Evolutionary conservation across 2,797 vertebrate species (phyloP), one percentile per base, ranked within the genome.

Genomic region (Chromis chromis): DNA sequence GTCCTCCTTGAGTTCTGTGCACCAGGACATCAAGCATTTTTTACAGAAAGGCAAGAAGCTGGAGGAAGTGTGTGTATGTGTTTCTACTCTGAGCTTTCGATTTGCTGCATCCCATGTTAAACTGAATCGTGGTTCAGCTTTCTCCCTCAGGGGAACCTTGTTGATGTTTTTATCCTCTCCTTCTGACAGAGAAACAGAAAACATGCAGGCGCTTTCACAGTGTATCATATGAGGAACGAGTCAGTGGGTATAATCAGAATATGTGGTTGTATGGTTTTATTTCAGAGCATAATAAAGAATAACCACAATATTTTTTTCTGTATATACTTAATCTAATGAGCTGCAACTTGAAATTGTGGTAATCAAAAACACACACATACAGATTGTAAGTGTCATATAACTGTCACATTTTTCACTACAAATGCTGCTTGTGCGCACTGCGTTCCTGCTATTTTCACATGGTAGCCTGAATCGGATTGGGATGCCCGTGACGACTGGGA

Each of bases 161-260:
- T 6, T 62, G 40, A 53, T 66, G 54, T 67, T 81, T 81, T 61
- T 70, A 50, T 81, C 46, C 73, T 24, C 22, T 73, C 60, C 31
- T 50, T 52, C 58, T 76, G 57, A 70, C 28, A 33, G 53, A 74
- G 2, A 36, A 24, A 10, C 17, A 57, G 57, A 28, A 22, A 58
- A 52, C 62, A 56, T 22, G 27, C 25, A 22, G 17, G 4, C 40
- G 10, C 16, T 46, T 82, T 63, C 12, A 42, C 12, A 42, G 48
- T 57, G 22, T 39, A 0, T 71, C 3, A 22, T 10, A 22, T 61
- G n/a, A 67, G 10, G 27, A 39, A 46, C 13, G n/a, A 50, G 25
- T 25, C 25, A 25, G 49, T 7, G 4, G 27, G 1, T 55, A 11
- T 44, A n/a, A 40, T 58, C 55, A 11, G n/a, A 10, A 39, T 54